Evolutionary conservation across 2,113 vertebrate species (phyloP).

Genomic region (Pionites leucogaster): DNA sequence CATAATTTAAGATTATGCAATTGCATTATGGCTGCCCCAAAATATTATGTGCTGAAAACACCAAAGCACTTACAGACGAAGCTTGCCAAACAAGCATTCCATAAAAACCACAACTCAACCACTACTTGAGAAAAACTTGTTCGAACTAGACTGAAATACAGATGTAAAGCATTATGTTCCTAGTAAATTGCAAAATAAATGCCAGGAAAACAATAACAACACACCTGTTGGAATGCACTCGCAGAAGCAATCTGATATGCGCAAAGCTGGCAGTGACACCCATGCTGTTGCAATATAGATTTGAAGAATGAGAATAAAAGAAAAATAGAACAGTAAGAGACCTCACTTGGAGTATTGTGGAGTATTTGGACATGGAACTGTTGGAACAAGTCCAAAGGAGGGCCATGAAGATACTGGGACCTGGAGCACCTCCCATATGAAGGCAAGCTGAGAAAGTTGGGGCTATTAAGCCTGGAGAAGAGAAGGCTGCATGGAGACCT

Average conservation of each 20-base stretch:
- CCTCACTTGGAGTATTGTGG: no score
- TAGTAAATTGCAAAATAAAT: constrained; percentile 6
- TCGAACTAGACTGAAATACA: constrained; percentile 38
- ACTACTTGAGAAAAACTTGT: constrained; percentile 68
- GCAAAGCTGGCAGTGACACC: not conserved
- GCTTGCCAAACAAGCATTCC: constrained; percentile 57
- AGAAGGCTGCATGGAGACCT: no score
- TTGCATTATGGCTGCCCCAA: constrained; percentile 27
- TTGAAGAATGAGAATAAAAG: not conserved
- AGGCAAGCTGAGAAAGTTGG: no score
- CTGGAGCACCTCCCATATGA: no score
- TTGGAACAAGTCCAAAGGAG: no score
- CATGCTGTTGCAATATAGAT: rapidly evolving
- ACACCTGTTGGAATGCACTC: constrained; percentile 28
- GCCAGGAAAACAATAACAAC: constrained; percentile 19
- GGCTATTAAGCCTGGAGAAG: no score
- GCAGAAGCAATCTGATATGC: not conserved
- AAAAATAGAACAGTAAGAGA: not conserved
- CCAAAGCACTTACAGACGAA: constrained; percentile 21
- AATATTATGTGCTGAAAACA: constrained; percentile 44
- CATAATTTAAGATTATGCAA: constrained; percentile 55
- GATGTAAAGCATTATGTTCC: constrained; percentile 5
- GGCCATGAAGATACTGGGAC: no score
- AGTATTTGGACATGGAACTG: no score
- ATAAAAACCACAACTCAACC: constrained; percentile 53